These are phyloP conservation scores for Muntiacus reevesi DNA, from an alignment of 2,113 vertebrate genomes.

Conservation along the genomic window DNA sequence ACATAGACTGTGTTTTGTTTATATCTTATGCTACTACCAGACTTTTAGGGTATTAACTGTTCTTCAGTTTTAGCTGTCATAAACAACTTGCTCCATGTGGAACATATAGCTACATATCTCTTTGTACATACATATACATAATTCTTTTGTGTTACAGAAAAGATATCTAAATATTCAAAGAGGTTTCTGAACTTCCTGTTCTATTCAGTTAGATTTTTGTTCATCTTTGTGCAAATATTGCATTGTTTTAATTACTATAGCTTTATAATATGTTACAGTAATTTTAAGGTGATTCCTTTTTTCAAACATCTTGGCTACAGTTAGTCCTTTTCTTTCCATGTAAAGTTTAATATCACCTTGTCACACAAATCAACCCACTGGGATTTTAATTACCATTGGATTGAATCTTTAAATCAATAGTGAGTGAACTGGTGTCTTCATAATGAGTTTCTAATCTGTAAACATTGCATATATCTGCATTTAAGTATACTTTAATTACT, in stretches of 20 bases:
- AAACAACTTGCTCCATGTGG: not conserved
- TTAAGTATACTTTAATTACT: not conserved
- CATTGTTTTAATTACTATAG: not conserved
- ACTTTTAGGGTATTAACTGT: not conserved
- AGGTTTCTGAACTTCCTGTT: not conserved
- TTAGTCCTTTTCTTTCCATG: not conserved
- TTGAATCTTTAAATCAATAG: not conserved
- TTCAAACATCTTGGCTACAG: not conserved
- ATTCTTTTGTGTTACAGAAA: not conserved
- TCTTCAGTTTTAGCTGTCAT: not conserved
- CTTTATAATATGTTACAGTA: not conserved
- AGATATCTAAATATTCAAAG: not conserved
- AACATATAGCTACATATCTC: not conserved
- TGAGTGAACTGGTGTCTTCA: not conserved
- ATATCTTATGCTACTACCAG: not conserved
- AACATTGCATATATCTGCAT: not conserved
- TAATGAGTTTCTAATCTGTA: not conserved
- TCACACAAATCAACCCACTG: not conserved
- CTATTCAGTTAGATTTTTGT: not conserved
- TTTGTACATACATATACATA: not conserved
- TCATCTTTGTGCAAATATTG: not conserved
- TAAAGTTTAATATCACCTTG: not conserved
- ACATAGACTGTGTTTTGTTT: not conserved
- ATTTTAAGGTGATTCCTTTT: not conserved
- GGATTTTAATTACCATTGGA: not conserved